Base-by-base conservation (phyloP, 2,797 vertebrate genomes). In the Tenualosa thibaudeaui region DNA sequence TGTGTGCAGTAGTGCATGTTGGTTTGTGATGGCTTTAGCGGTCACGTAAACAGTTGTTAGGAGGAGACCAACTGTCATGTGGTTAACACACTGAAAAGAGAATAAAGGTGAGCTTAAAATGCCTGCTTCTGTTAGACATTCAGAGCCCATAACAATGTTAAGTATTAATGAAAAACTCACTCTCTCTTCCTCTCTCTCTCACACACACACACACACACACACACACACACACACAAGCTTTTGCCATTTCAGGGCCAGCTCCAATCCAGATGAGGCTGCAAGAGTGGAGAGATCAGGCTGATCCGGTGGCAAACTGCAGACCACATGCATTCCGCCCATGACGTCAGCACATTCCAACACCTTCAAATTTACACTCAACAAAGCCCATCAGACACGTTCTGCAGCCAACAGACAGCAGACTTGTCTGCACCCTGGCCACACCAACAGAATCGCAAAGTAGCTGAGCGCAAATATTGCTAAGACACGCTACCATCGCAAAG, bases 331-430 rank as follows among this genome's bases (percentile, higher is more conserved):
- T 22, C 19, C 46, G 37, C 37, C 71, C 37, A 78, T 78, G 71
- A 78, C 71, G 71, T 43, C 71, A 78, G 71, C 37, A 78, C 71
- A 78, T 78, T 78, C 71, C 71, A 37, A 22, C 71, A 78, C 71
- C 71, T 78, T 78, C 71, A 78, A 19, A 46, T 22, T 22, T 78
- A 78, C 71, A 8, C 71, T 43, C 71, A 3, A 22, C 71, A 46
- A 46, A 9, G 40, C 37, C 71, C 5, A 2, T 46, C 71, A 78
- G 40, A 40, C 71, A 9, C 37, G 17, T 46, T 8, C 37, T 22
- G 26, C 71, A 46, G 71, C 71, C 71, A 46, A 46, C 40, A 3
- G 40, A 78, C 1, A 0, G 40, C 17, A 78, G n/a, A 6, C 37
- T 78, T 78, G 19, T 43, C 71, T 46, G 40, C 71, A 78, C 15